Percentiles rank a stretch among this genome's conserved stretches.
phyloP scores from a whole-genome alignment of 1,140 invertebrate species.

The Campoletis sonorensis region DNA sequence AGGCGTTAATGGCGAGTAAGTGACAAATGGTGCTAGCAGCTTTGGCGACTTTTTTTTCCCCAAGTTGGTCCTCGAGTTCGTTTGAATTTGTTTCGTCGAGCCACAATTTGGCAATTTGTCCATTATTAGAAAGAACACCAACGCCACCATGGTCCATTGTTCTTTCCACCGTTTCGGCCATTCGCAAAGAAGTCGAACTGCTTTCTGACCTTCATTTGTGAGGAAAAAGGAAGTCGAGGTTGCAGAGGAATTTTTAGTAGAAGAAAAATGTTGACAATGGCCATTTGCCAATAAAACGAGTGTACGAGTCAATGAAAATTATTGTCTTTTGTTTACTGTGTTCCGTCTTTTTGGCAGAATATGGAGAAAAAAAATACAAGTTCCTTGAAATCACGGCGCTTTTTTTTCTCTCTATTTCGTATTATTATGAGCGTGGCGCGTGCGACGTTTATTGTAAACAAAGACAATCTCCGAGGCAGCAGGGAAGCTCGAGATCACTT shows the following conservation, averaged over 20 bases:
- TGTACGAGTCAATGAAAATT: background rate
- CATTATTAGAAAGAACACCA: slow-evolving; percentile 21
- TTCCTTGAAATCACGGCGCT: too few relatives aligned
- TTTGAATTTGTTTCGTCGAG: slow-evolving; percentile 44
- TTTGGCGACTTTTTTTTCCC: slow-evolving; percentile 49
- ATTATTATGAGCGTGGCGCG: too few relatives aligned
- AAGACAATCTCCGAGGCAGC: background rate
- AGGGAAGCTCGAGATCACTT: slow-evolving; percentile 31
- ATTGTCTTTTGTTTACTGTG: background rate
- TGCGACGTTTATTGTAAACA: background rate
- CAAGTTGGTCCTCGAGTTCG: slow-evolving; percentile 43
- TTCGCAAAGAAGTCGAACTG: slow-evolving; percentile 36
- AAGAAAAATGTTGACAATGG: slow-evolving; percentile 25
- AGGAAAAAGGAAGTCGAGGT: background rate
- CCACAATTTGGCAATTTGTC: slow-evolving; percentile 47
- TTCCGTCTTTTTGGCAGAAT: too few relatives aligned
- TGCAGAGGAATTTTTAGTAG: background rate
- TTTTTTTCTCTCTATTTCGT: too few relatives aligned
- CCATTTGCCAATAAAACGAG: background rate
- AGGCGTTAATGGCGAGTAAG: slow-evolving; percentile 76
- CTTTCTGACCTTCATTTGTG: slow-evolving; percentile 57
- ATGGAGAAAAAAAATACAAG: too few relatives aligned
- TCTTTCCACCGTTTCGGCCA: slow-evolving; percentile 51
- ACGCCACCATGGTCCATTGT: slow-evolving; percentile 30
- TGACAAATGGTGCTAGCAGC: slow-evolving; percentile 75